Evolutionary conservation across 2,888 invertebrate genomes (phyloP), one percentile per base, ranked within the genome.

Genomic region (Priapulus caudatus): DNA sequence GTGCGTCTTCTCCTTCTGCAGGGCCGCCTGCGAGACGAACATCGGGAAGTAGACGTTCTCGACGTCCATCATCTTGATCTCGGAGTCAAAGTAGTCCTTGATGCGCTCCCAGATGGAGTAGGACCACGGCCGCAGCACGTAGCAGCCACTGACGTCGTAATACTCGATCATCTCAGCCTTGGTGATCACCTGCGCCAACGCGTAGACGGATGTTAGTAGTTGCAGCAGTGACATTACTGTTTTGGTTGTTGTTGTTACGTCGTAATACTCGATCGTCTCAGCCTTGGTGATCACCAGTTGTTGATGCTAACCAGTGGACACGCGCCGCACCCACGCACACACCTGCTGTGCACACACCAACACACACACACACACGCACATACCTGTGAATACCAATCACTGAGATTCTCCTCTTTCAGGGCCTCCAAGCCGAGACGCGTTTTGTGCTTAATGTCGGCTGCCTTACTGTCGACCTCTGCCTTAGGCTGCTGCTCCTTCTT

Each of bases 231-330:
- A n/a, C n/a, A n/a, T n/a, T n/a, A n/a, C n/a, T n/a, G n/a, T n/a
- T n/a, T n/a, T n/a, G n/a, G n/a, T n/a, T n/a, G n/a, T n/a, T n/a
- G n/a, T n/a, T n/a, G n/a, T n/a, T n/a, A 98, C 92, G 72, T 98
- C 95, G 70, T 98, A 98, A 74, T 99, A 99, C 70, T 98, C 97
- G 52, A 99, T 97, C 80, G 99, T 80, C 74, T 99, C 97, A 45
- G 92, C 83, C 71, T 90, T 90, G 0, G 86, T 86, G 55, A 84
- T 78, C 4, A 83, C 79, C 74, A n/a, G n/a, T n/a, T n/a, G n/a
- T n/a, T n/a, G n/a, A n/a, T n/a, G n/a, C n/a, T n/a, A n/a, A n/a
- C n/a, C n/a, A n/a, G n/a, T n/a, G n/a, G n/a, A n/a, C n/a, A n/a
- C n/a, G n/a, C n/a, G n/a, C n/a, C n/a, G n/a, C n/a, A n/a, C n/a